Evolutionary conservation across 2,888 invertebrate species (phyloP).

Genomic region (Diploptera punctata): DNA sequence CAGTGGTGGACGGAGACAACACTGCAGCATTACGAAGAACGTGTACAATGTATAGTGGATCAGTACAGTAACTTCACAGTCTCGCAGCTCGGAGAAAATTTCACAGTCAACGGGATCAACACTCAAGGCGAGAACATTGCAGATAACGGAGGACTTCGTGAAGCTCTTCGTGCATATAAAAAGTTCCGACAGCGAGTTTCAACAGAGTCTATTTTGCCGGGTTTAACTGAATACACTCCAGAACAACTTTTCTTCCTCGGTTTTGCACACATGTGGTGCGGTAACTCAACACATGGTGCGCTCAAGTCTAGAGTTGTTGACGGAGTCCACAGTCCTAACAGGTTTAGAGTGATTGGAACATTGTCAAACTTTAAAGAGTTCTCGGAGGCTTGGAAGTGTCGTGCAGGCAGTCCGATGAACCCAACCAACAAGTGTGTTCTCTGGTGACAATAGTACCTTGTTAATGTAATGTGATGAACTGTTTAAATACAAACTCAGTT

Average conservation of each 20-base stretch:
- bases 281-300: slow-evolving; percentile 42
- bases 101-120: slow-evolving; percentile 44
- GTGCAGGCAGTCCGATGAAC: slow-evolving; percentile 47
- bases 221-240: slow-evolving; percentile 55
- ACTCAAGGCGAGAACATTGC: slow-evolving; percentile 66
- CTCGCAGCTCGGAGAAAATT: slow-evolving; percentile 41
- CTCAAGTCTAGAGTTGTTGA: slow-evolving; percentile 42
- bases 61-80: slow-evolving; percentile 61
- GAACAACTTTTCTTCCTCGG: slow-evolving; percentile 61
- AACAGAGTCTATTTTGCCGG: slow-evolving; percentile 53
- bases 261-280: slow-evolving; percentile 52
- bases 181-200: slow-evolving; percentile 52
- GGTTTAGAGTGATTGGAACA: slow-evolving; percentile 46
- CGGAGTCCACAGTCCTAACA: slow-evolving; percentile 44
- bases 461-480: too few species aligned
- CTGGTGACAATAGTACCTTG: slow-evolving; percentile 44
- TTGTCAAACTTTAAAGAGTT: slow-evolving; percentile 47
- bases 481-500: too few species aligned
- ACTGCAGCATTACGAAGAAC: slow-evolving; percentile 57
- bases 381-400: slow-evolving; percentile 46
- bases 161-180: slow-evolving; percentile 60
- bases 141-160: slow-evolving; percentile 65
- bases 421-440: slow-evolving; percentile 47
- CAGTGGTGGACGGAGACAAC: slow-evolving; percentile 65
- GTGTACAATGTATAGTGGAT: slow-evolving; percentile 61